Base-by-base conservation (phyloP, 2,113 vertebrate genomes). In the Channa maculata region DNA sequence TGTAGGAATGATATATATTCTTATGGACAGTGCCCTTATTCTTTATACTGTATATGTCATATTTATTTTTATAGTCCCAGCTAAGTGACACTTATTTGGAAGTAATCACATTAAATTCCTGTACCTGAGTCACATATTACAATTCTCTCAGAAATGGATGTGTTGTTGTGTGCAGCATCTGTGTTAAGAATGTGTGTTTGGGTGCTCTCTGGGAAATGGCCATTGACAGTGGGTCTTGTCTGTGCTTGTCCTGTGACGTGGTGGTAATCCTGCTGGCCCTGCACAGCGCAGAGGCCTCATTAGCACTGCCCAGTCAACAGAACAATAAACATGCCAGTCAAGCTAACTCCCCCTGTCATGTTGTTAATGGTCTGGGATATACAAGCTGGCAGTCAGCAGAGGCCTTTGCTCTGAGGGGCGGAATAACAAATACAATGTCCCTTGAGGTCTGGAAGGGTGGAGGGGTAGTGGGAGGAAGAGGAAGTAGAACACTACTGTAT, bases 291-390 rank as follows among this genome's bases (percentile, higher is more conserved):
- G 70, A 85, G 82, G 83, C 83, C 92, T 94, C 92, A 92, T 94
- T 94, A 94, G 86, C 81, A 52, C 75, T n/a, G 73, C 45, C 86
- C 86, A 83, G 87, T 89, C 87, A 69, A 83, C 71, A 83, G 85
- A 91, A 94, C 91, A 91, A 93, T 94, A 92, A 93, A 94, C 94
- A 93, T 80, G 92, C 90, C 93, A 91, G 74, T 93, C 92, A 93
- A 85, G 65, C 81, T 92, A 93, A 94, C 88, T 68, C 87, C 71
- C 89, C 80, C 82, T 91, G 93, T 92, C 94, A 90, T 85, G 75
- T 92, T 92, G 88, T 87, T 93, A 93, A 94, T 93, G 90, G 91
- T 75, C 79, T 73, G 68, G 85, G 79, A 91, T 92, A 94, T 87
- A 90, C 80, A 87, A 90, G 85, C 88, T 89, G 89, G 88, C 88